These are phyloP conservation scores for Quadroppia sp. DNA, from an alignment of 2,888 invertebrate genomes.

Conservation along the genomic window DNA sequence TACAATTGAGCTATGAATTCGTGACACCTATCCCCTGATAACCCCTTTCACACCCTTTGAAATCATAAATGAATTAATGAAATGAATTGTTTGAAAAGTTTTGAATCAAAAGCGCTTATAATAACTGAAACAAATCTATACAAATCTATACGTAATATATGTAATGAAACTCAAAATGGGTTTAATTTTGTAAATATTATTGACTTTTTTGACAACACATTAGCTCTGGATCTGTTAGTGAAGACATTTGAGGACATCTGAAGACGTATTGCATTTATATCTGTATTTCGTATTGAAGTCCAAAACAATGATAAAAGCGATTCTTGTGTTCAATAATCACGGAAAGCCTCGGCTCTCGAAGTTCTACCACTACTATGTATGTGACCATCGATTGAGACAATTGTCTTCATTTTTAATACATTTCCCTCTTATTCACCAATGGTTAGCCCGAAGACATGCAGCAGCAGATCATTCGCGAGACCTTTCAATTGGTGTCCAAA, in stretches of 20 bases:
- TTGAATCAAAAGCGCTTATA: no score
- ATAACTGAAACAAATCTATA: no score
- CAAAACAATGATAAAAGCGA: conserved; percentile 58
- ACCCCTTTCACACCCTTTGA: no score
- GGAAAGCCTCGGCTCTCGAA: conserved; percentile 58
- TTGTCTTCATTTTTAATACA: background rate
- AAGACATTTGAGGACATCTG: background rate
- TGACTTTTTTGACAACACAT: background rate
- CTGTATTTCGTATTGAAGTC: background rate
- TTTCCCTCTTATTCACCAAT: conserved; percentile 47
- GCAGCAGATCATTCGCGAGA: conserved; percentile 98
- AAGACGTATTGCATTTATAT: background rate
- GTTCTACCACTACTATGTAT: conserved; percentile 58
- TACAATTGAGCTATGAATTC: no score
- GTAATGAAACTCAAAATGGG: background rate
- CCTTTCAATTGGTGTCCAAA: conserved; percentile 96
- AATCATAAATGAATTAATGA: no score
- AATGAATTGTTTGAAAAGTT: no score
- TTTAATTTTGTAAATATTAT: background rate
- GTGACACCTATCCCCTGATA: no score
- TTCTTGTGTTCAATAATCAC: conserved; percentile 60
- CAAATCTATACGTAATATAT: background rate
- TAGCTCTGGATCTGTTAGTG: background rate
- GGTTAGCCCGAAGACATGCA: conserved; percentile 92
- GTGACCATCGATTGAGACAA: background rate